These are phyloP conservation scores for Cassiopea andromeda DNA, from an alignment of 30 jellyfish, hydroid and myxozoan species.

Conservation along the genomic window DNA sequence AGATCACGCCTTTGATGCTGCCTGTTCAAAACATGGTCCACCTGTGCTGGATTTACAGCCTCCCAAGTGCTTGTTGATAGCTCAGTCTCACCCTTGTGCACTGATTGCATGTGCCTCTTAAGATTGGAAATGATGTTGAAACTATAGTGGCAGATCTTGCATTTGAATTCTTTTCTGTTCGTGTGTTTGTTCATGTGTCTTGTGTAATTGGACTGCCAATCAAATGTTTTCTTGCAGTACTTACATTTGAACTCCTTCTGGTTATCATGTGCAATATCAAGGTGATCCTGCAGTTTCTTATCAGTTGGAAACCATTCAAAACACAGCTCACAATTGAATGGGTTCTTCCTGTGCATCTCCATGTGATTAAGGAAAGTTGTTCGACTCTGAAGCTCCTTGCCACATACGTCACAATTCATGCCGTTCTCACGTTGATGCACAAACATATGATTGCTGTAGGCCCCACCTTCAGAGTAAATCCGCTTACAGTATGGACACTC, in stretches of 20 bases:
- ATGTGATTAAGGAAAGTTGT: conserved; percentile 36
- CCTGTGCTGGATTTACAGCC: conserved; percentile 50
- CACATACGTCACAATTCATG: conserved; percentile 52
- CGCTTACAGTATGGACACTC: conserved; percentile 57
- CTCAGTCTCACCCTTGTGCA: conserved; percentile 55
- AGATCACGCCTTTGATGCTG: conserved; percentile 51
- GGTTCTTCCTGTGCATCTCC: conserved; percentile 46
- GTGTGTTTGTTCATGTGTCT: conserved; percentile 67
- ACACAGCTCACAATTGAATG: conserved; percentile 39
- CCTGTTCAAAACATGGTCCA: conserved; percentile 42
- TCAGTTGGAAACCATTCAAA: conserved; percentile 47
- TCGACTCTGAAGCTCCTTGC: conserved; percentile 46
- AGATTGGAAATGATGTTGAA: conserved; percentile 48
- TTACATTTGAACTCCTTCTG: conserved; percentile 47
- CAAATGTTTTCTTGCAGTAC: conserved; percentile 51
- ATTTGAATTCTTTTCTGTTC: conserved; percentile 21
- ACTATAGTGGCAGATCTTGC: conserved; percentile 43
- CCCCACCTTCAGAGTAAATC: conserved; percentile 45
- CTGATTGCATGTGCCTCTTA: conserved; percentile 29
- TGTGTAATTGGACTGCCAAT: conserved; percentile 35
- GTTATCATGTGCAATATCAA: conserved; percentile 28
- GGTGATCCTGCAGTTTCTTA: conserved; percentile 18
- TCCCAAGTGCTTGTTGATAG: conserved; percentile 31
- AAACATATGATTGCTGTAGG: conserved; percentile 52
- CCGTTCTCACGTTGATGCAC: conserved; percentile 61